These are phyloP conservation scores for Pituophis catenifer DNA, from an alignment of 2,113 vertebrate genomes.

Conservation along the genomic window DNA sequence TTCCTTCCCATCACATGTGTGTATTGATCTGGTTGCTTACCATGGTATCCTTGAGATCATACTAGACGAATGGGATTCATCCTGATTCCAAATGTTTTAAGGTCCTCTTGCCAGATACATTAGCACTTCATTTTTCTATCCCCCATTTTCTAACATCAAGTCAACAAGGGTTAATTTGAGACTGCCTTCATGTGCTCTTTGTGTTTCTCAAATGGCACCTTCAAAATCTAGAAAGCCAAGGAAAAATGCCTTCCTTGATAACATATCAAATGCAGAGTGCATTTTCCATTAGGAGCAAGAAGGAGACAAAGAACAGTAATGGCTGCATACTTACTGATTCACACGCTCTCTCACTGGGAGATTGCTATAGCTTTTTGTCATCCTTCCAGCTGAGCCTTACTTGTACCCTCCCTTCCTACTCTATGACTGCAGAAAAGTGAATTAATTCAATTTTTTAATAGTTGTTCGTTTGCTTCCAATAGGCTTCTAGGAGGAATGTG, in stretches of 20 bases:
- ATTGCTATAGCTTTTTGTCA: not conserved
- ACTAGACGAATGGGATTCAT: slow-evolving; percentile 4
- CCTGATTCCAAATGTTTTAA: slow-evolving; percentile 9
- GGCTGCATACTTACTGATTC: not conserved
- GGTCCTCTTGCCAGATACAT: not conserved
- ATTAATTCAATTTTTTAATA: not conserved
- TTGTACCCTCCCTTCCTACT: not conserved
- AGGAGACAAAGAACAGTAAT: not conserved
- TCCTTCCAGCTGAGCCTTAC: not conserved
- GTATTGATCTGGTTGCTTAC: not conserved
- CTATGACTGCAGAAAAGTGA: not conserved
- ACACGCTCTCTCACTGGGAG: not conserved
- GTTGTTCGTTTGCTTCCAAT: not conserved
- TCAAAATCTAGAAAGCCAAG: not conserved
- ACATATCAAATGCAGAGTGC: not conserved
- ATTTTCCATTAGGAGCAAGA: not conserved
- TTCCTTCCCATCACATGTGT: not conserved
- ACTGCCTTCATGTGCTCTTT: not conserved
- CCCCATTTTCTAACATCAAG: slow-evolving; percentile 10
- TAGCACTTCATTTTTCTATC: not conserved
- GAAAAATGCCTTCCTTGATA: not conserved
- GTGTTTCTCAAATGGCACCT: not conserved
- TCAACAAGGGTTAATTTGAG: not conserved
- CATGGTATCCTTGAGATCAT: not conserved
- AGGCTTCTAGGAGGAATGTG: not conserved